Base-by-base conservation (phyloP, 2,888 invertebrate genomes). In the Mycalesis mineus region DNA sequence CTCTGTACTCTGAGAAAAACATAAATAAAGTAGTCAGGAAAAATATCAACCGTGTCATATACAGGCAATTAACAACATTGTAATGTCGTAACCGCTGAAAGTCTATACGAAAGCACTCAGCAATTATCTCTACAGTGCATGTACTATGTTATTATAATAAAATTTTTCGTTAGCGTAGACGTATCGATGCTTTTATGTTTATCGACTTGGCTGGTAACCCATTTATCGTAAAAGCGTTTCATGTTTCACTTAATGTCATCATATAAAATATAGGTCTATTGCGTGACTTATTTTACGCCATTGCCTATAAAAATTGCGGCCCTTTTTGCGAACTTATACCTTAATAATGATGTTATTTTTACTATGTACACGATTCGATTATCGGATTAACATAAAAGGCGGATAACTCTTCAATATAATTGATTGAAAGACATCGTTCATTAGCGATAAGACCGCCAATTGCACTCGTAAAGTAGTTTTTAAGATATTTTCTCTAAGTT, bases 101-200 rank as follows among this genome's bases (percentile, higher is more conserved):
- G 7, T 33, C 7, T 9, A 37, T 5, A 37, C n/a, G 11, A 37
- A 37, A 37, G 9, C 37, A 37, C 37, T 37, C 37, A 37, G 37
- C 39, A 39, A 39, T 39, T 13, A 39, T 39, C 14, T 14, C 39
- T 14, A 39, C 14, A 14, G 9, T 9, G 2, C 2, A 39, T 7
- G 39, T 0, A 7, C 15, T 31, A 51, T 14, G 14, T 53, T 36
- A 14, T 54, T 28, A 9, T 44, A 28, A 9, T 45, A 9, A 45
- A 54, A 13, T 22, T 29, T 14, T 15, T 14, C 17, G 36, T 22
- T 36, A 36, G 37, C 22, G 39, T 13, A 48, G 31, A 36, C 36
- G 11, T 45, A 56, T 69, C 63, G 70, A 71, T 62, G 72, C 72
- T 74, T 74, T 75, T 73, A 75, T 69, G 66, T 66, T 64, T 69